A percentile compares a stretch with the other conserved stretches of the same genome.
These are phyloP conservation scores for Sebastiscus albofasciatus DNA, from an alignment of 2,797 vertebrate species.

Conservation along the genomic window DNA sequence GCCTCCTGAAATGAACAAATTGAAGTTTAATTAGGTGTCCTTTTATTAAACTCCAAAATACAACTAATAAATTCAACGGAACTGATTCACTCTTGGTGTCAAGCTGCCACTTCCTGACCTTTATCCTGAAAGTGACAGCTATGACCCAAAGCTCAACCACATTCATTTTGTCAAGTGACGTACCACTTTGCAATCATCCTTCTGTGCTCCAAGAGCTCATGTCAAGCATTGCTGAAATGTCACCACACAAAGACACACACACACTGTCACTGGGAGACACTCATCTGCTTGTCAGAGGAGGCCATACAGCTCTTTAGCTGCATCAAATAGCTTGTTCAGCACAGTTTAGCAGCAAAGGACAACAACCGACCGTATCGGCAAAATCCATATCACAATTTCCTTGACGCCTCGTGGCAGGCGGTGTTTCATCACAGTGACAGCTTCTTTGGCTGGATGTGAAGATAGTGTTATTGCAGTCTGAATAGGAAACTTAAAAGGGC, in stretches of 20 bases:
- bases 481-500: constrained; percentile 56
- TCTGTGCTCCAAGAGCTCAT: constrained; percentile 37
- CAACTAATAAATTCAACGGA: neutral
- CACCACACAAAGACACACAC: constrained; percentile 18
- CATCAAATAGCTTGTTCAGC: constrained; percentile 51
- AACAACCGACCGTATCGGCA: constrained; percentile 51
- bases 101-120: neutral
- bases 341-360: constrained; percentile 65
- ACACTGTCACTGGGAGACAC: constrained; percentile 9
- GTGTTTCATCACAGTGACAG: constrained; percentile 68
- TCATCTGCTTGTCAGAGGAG: constrained; percentile 46
- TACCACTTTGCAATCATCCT: constrained; percentile 8
- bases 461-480: constrained; percentile 57
- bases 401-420: constrained; percentile 38
- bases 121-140: constrained; percentile 6
- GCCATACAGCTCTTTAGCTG: constrained; percentile 34
- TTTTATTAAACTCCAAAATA: neutral
- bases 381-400: constrained; percentile 63
- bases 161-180: constrained; percentile 28
- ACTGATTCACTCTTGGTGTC: neutral
- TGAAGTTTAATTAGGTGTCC: neutral
- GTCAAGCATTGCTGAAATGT: constrained; percentile 44
- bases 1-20: neutral
- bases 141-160: constrained; percentile 7
- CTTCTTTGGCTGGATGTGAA: constrained; percentile 47